Evolutionary conservation across 2,888 invertebrate genomes (phyloP).

Genomic region (Lydus trimaculatus): DNA sequence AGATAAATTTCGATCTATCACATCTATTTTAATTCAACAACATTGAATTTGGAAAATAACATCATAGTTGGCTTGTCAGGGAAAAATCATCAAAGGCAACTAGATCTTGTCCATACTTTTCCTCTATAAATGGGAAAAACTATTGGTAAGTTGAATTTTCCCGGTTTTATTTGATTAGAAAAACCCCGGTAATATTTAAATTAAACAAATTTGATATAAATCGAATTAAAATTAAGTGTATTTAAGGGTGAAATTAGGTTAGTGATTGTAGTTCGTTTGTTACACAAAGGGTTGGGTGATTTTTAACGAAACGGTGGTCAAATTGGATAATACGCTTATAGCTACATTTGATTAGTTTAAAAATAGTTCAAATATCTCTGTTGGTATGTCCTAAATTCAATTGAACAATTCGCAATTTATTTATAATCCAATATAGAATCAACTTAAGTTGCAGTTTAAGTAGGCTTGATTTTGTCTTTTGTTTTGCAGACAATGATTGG

Average conservation of each 20-base stretch:
- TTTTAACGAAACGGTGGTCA: too few species aligned
- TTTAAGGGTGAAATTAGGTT: constrained; percentile 3
- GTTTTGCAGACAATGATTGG: background rate
- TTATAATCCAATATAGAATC: background rate
- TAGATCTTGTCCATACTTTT: background rate
- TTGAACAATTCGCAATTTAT: background rate
- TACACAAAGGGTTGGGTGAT: background rate
- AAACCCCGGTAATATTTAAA: background rate
- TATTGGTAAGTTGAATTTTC: background rate
- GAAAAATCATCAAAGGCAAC: background rate
- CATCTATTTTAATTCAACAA: too few species aligned
- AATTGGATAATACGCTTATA: too few species aligned
- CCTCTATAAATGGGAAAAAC: background rate
- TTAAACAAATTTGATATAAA: background rate
- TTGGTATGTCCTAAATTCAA: too few species aligned
- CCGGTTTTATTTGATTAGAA: background rate
- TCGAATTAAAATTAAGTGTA: background rate
- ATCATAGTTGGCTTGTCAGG: background rate
- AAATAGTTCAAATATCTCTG: background rate
- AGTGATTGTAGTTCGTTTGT: background rate
- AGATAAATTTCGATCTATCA: too few species aligned
- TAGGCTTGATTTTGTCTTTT: too few species aligned
- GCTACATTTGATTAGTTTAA: background rate
- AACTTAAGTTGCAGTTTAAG: too few species aligned
- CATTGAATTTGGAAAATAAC: background rate